Base-by-base conservation (phyloP, 1,140 invertebrate genomes). In the Amyelois transitella region DNA sequence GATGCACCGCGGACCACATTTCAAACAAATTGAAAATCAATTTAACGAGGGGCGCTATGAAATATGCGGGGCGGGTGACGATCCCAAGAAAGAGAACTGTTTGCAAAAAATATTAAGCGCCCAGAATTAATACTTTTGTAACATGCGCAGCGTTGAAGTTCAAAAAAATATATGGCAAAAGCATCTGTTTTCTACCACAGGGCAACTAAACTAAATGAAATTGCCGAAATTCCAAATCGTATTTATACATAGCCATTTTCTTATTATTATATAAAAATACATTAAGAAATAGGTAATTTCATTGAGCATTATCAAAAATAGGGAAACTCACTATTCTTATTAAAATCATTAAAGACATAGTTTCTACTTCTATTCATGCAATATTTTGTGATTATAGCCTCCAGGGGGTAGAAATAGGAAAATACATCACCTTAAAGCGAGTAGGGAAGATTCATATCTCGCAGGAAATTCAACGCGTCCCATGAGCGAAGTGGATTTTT, bases 1-100 rank as follows among this genome's bases (percentile, higher is more conserved):
- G 72, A 52, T 83, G 82, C 78, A 87, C 66, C 75, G 67, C 66
- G 72, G 74, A 80, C 77, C 77, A 82, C 79, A 83, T 86, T 83
- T 85, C 81, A 83, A 81, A 81, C 75, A 86, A 87, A 87, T 87
- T 87, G 82, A 86, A 87, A 87, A 87, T 86, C 84, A 87, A 87
- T 87, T 84, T 85, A 82, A 77, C 73, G 57, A 74, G 73, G 79
- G 66, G 61, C 71, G 64, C 64, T 64, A 65, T 73, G 69, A 63
- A 72, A 74, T 74, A 76, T 68, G 64, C 66, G 64, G 66, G 69
- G 64, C 66, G 64, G 66, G 69, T 55, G 72, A 72, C 69, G 68
- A 69, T 51, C 61, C 72, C 54, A 69, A 77, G 75, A 72, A 75
- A 78, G 75, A 80, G 76, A 69, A 60, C 67, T 69, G 32, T 38